phyloP scores from a whole-genome alignment of 2,113 vertebrate genomes.

The Channa argus region DNA sequence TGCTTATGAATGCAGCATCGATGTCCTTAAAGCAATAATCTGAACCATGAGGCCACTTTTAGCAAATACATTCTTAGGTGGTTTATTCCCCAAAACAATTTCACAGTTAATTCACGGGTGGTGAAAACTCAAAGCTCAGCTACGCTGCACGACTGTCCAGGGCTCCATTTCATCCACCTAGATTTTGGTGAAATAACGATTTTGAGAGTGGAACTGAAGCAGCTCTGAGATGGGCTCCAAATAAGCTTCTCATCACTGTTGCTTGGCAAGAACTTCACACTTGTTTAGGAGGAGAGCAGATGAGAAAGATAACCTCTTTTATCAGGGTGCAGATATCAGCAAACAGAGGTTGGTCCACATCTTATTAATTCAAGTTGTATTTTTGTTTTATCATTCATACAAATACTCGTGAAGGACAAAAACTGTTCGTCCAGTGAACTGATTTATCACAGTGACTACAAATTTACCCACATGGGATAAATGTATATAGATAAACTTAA shows the following conservation, averaged over 20 bases:
- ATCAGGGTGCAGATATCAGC: slow-evolving; percentile 25
- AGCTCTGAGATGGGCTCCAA: slow-evolving; percentile 48
- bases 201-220: slow-evolving; percentile 45
- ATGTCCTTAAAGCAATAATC: not conserved
- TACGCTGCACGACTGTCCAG: slow-evolving; percentile 35
- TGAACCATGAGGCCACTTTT: slow-evolving; percentile 21
- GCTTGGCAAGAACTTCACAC: slow-evolving; percentile 62
- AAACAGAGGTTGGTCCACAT: not conserved
- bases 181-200: slow-evolving; percentile 70
- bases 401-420: too few relatives aligned
- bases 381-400: not conserved
- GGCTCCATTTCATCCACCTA: slow-evolving; percentile 62
- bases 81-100: slow-evolving; percentile 65
- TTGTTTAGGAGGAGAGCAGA: slow-evolving; percentile 48
- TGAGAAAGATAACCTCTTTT: slow-evolving; percentile 45
- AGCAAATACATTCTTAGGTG: slow-evolving; percentile 27
- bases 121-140: slow-evolving; percentile 50
- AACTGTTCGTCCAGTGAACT: not conserved
- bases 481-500: not conserved
- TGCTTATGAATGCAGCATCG: too few relatives aligned
- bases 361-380: not conserved
- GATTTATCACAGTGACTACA: not conserved
- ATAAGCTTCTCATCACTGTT: slow-evolving; percentile 57
- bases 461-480: not conserved
- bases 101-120: slow-evolving; percentile 66